Conservation (phyloP, 2,113 vertebrate species). For the Coregonus clupeaformis region DNA sequence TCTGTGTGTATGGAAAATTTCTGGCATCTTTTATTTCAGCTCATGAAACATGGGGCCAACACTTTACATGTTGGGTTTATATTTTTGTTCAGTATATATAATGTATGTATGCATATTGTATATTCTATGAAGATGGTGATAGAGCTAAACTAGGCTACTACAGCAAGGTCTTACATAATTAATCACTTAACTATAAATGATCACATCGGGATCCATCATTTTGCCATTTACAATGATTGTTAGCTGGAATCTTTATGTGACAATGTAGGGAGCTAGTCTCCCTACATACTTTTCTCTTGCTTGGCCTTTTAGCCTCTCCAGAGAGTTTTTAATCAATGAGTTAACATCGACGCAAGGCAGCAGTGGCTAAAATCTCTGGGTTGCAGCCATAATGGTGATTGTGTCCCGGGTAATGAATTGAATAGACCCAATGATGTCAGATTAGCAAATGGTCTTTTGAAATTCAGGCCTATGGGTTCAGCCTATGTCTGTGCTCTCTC, state of each 20-base stretch:
- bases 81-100: no score
- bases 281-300: background rate
- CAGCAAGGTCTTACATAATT: no score
- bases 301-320: constrained; percentile 1
- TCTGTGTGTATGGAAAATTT: no score
- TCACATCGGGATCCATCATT: background rate
- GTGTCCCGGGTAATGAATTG: constrained; percentile 38
- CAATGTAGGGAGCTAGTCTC: background rate
- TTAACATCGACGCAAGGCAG: background rate
- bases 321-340: constrained; percentile 15
- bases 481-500: background rate
- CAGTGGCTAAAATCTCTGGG: constrained; percentile 12
- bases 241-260: background rate
- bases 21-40: no score
- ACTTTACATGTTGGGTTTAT: no score
- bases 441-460: constrained; percentile 42
- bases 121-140: background rate
- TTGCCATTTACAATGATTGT: background rate
- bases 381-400: constrained; percentile 23
- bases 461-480: background rate
- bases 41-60: no score
- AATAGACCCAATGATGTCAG: constrained; percentile 47
- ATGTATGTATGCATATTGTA: background rate
- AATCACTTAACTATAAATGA: background rate
- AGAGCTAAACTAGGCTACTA: background rate